Conservation (phyloP, 2,888 invertebrate genomes). For the Pandemis heparana region DNA sequence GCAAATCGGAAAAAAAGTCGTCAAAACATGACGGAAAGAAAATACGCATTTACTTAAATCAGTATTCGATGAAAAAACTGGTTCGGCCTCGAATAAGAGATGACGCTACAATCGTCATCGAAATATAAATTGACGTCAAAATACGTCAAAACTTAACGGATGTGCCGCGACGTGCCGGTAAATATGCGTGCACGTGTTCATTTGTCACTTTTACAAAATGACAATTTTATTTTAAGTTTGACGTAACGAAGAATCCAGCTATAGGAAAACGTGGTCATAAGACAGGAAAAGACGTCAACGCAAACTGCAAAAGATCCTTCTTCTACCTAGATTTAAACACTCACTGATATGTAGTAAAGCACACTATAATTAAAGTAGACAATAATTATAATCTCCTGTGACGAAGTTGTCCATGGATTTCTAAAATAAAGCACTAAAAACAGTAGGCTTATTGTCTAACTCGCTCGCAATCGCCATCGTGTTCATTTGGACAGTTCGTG, state of each 20-base stretch:
- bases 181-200: background rate
- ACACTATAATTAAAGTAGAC: too few relatives aligned
- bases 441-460: too few relatives aligned
- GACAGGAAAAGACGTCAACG: too few relatives aligned
- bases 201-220: background rate
- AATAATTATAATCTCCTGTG: too few relatives aligned
- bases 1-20: background rate
- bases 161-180: background rate
- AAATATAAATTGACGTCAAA: constrained; percentile 18
- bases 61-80: constrained; percentile 1
- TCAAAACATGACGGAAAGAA: background rate
- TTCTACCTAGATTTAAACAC: too few relatives aligned
- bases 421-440: too few relatives aligned
- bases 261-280: too few relatives aligned
- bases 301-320: too few relatives aligned
- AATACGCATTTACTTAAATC: background rate
- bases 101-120: constrained; percentile 11
- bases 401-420: too few relatives aligned
- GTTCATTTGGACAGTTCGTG: too few relatives aligned
- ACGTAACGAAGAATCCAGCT: background rate
- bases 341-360: too few relatives aligned
- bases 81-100: background rate
- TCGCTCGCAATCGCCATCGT: too few relatives aligned
- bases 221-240: background rate
- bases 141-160: constrained; percentile 1